phyloP scores from a whole-genome alignment of 2,888 invertebrate species.

The Eristalinus aeneus region DNA sequence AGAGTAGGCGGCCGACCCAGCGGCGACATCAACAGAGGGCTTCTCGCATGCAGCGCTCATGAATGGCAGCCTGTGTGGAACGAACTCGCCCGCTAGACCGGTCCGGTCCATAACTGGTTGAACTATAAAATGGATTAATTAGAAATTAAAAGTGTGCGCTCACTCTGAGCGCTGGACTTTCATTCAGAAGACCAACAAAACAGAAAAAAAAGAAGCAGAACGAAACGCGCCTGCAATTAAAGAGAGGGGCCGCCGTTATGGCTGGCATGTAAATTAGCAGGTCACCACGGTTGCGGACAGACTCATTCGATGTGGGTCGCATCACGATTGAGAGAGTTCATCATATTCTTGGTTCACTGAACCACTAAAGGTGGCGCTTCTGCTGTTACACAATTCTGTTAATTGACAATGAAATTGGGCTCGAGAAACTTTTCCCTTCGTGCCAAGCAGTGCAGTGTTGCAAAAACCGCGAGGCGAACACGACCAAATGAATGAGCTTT shows the following conservation, averaged over 20 bases:
- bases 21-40: conserved; percentile 33
- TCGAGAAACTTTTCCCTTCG: conserved; percentile 3
- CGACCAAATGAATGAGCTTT: conserved; percentile 8
- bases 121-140: conserved; percentile 60
- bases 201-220: conserved; percentile 25
- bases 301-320: conserved; percentile 40
- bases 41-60: conserved; percentile 9
- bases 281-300: conserved; percentile 45
- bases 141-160: conserved; percentile 54
- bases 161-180: conserved; percentile 23
- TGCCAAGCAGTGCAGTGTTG: background rate
- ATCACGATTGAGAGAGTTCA: conserved; percentile 25
- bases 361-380: conserved; percentile 28
- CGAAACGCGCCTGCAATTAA: conserved; percentile 42
- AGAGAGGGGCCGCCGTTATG: conserved; percentile 18
- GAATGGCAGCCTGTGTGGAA: background rate
- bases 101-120: conserved; percentile 28
- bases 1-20: conserved; percentile 18
- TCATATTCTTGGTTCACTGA: conserved; percentile 27
- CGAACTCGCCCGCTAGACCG: conserved; percentile 10
- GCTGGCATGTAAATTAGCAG: conserved; percentile 43
- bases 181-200: conserved; percentile 22
- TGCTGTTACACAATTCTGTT: conserved; percentile 10
- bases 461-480: conserved; percentile 20
- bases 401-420: background rate